phyloP scores from a whole-genome alignment of 1,140 invertebrate species.

The Mesaphorura yosii region DNA sequence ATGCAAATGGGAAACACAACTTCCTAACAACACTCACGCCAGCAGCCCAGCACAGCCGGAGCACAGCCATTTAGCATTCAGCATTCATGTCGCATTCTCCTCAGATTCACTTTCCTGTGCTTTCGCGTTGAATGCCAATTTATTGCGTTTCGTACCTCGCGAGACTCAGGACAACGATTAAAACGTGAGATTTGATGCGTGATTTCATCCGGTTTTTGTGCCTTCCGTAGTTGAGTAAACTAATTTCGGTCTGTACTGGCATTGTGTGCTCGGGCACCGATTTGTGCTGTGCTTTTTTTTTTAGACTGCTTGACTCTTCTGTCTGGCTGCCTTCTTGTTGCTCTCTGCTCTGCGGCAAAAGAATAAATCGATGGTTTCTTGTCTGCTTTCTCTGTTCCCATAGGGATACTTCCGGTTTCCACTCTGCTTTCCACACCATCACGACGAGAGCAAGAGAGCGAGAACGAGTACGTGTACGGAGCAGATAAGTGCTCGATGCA shows the following conservation, averaged over 20 bases:
- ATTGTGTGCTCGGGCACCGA: not conserved
- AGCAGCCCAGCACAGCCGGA: no score
- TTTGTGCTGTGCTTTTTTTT: not conserved
- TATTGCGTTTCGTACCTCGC: no score
- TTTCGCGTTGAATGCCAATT: no score
- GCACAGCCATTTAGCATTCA: no score
- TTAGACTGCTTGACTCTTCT: not conserved
- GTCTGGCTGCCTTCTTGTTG: slow-evolving; percentile 1
- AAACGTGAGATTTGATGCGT: no score
- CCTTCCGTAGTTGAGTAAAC: no score
- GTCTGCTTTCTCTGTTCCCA: slow-evolving; percentile 18
- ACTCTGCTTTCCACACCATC: slow-evolving; percentile 1
- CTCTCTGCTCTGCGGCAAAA: slow-evolving; percentile 19
- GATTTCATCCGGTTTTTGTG: no score
- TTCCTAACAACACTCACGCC: slow-evolving; percentile 23
- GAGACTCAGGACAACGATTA: no score
- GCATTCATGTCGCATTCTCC: no score
- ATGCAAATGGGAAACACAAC: slow-evolving; percentile 29
- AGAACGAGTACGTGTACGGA: no score
- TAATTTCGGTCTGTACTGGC: not conserved
- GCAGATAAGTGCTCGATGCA: no score
- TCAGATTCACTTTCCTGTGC: no score
- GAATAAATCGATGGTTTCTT: slow-evolving; percentile 24
- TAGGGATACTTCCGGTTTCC: slow-evolving; percentile 31
- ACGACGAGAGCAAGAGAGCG: not conserved